Base-by-base conservation (phyloP, 2,797 vertebrate genomes). In the Sciaenops ocellatus region DNA sequence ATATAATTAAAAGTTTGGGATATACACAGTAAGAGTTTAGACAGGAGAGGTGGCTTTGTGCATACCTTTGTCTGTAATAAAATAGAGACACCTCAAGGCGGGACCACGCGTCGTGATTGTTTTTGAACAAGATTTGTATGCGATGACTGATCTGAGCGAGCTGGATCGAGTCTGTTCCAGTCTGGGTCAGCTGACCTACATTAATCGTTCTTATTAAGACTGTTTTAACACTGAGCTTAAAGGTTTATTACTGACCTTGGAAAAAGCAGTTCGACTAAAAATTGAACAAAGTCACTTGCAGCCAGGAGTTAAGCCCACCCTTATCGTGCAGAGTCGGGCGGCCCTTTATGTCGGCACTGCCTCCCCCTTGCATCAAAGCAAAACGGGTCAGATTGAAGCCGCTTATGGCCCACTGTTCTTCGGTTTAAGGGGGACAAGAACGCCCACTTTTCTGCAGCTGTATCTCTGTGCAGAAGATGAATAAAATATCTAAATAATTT, bases 1-100 rank as follows among this genome's bases (percentile, higher is more conserved):
- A 90, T 88, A 86, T 90, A 92, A 95, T 94, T 92, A 90, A 94
- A 93, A 85, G 83, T 87, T 83, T 84, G 57, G 64, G 67, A 76
- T 83, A 69, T 75, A 74, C 68, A 85, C 82, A 76, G 73, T 81
- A 78, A 76, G 61, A 82, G 85, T 83, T 73, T 75, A 59, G 76
- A 78, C 69, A 78, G 82, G 62, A 76, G 59, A 84, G 65, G 63
- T 76, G 46, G 62, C 69, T 69, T 38, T 72, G 52, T 55, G 69
- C 83, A 76, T 69, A 63, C 52, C 51, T 66, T 59, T 44, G 48
- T 64, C 55, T 71, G 20, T 15, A 17, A 13, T 63, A 28, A 65
- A 74, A 79, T 41, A 72, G 22, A 47, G 18, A 44, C 12, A 63
- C 59, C 54, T 72, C 4, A n/a, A 57, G 38, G 46, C 11, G 12